These are phyloP conservation scores for Kradibia gibbosae DNA, from an alignment of 1,140 invertebrate genomes.

Conservation along the genomic window DNA sequence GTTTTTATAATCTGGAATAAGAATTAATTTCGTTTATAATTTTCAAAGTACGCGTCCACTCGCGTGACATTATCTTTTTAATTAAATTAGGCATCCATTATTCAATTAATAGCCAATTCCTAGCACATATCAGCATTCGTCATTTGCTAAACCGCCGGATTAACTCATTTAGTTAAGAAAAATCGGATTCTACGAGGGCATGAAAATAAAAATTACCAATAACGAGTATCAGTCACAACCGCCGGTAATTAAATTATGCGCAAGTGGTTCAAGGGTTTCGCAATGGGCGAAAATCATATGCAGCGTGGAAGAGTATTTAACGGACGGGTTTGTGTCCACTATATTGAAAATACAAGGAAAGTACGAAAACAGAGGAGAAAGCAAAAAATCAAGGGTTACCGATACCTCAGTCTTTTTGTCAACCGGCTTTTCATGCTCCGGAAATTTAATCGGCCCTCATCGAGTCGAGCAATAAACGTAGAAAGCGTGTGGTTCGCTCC, in stretches of 20 bases:
- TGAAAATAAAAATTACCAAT: not conserved
- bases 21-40: not conserved
- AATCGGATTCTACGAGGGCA: not conserved
- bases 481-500: no score
- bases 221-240: not conserved
- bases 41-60: not conserved
- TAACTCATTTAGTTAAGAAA: no score
- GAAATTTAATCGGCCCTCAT: no score
- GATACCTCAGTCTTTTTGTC: no score
- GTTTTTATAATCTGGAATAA: not conserved
- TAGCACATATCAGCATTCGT: no score
- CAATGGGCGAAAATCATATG: not conserved
- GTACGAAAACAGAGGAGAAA: not conserved
- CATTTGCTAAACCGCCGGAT: no score
- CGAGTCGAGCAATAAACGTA: no score
- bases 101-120: no score
- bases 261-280: not conserved
- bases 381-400: not conserved
- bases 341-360: not conserved
- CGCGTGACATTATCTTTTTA: not conserved
- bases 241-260: not conserved
- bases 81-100: not conserved
- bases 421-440: no score
- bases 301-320: constrained; percentile 2
- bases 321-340: not conserved